Evolutionary conservation across 2,113 vertebrate species (phyloP).

Genomic region (Octodon degus): DNA sequence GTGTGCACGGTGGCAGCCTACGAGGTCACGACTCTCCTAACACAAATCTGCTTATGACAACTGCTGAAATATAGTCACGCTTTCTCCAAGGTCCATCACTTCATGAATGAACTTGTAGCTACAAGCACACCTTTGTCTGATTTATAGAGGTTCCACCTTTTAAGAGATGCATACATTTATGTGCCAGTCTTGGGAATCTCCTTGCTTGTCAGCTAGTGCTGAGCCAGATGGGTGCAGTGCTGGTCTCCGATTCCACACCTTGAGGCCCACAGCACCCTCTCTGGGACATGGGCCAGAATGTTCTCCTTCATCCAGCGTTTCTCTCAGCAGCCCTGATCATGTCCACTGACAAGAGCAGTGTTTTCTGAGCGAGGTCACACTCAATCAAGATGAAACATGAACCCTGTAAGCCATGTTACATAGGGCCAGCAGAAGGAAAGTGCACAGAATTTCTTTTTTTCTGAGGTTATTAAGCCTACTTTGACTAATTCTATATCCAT

Average conservation of each 20-base stretch:
- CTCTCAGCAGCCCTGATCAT: background rate
- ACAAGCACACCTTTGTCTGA: conserved; percentile 75
- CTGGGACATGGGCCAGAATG: background rate
- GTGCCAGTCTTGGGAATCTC: conserved; percentile 5
- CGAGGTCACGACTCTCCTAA: conserved; percentile 77
- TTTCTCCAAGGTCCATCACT: conserved; percentile 79
- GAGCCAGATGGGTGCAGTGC: background rate
- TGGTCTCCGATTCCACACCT: background rate
- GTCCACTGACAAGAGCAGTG: background rate
- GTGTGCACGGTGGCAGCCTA: conserved; percentile 33
- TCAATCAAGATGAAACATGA: conserved; percentile 41
- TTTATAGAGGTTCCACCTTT: conserved; percentile 71
- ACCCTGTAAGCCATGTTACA: background rate
- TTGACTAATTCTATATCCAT: background rate
- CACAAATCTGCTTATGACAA: conserved; percentile 82
- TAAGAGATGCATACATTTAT: conserved; percentile 54
- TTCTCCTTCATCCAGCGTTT: background rate
- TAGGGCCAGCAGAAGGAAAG: background rate
- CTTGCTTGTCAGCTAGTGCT: conserved; percentile 19
- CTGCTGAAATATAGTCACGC: conserved; percentile 77
- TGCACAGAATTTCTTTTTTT: background rate
- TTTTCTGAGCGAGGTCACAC: background rate
- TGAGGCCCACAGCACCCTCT: background rate
- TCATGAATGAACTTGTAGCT: conserved; percentile 76
- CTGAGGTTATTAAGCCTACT: background rate